phyloP scores from a whole-genome alignment of 2,113 vertebrate genomes.

The Martes martes region DNA sequence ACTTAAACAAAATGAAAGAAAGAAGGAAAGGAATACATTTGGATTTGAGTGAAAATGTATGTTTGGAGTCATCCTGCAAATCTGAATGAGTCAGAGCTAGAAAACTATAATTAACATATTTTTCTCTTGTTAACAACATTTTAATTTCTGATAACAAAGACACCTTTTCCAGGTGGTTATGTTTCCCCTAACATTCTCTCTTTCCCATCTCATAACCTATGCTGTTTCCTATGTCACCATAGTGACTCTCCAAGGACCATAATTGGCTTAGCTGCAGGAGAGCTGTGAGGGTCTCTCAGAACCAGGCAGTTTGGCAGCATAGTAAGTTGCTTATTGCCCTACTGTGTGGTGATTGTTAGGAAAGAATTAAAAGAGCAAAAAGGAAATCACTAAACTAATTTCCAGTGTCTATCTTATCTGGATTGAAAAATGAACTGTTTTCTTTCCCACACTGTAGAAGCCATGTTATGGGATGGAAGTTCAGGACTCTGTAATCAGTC shows the following conservation, averaged over 20 bases:
- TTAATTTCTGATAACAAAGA: background rate
- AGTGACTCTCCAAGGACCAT: background rate
- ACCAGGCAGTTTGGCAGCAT: background rate
- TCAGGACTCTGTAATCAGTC: background rate
- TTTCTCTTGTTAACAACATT: background rate
- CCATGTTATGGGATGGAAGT: background rate
- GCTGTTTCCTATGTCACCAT: background rate
- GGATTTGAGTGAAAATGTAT: background rate
- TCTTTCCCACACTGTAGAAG: background rate
- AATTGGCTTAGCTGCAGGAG: background rate
- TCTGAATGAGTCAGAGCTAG: background rate
- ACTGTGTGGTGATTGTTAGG: background rate
- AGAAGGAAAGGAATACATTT: background rate
- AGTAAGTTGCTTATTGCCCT: background rate
- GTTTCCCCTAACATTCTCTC: background rate
- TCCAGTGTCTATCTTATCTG: background rate
- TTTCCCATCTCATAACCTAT: background rate
- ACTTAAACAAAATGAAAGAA: background rate
- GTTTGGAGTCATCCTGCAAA: background rate
- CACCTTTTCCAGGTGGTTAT: background rate
- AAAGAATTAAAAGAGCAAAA: constrained; percentile 3
- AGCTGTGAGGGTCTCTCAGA: background rate
- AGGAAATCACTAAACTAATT: background rate
- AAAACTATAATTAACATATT: background rate
- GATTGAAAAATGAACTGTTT: constrained; percentile 36